Evolutionary conservation across 2,888 invertebrate species (phyloP), one percentile per base, ranked within the genome.

Genomic region (Galerucella nymphaeae): DNA sequence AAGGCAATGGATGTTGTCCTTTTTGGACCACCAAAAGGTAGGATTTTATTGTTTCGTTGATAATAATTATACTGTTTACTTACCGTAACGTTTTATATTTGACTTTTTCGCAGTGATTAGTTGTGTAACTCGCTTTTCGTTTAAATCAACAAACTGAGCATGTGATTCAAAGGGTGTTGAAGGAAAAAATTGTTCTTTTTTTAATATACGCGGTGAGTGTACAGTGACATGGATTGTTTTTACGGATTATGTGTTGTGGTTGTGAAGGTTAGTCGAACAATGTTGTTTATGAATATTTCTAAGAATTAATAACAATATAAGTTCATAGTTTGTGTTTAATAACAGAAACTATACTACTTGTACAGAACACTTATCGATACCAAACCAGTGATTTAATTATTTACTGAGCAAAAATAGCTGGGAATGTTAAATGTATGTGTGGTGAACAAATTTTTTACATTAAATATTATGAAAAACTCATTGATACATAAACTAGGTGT

Each of bases 1-100:
- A 99, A 99, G 87, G 99, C 99, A 16, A 98, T 98, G 95, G 99
- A 99, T 87, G 96, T 98, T 66, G 99, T 99, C 23, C 90, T 99
- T 45, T 99, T 99, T 87, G 99, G 99, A 63, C 96, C 97, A 74
- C 97, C 98, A 38, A 97, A 97, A 92, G 96, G 97, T 97, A 91
- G 85, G 85, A 30, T 30, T 30, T 30, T 30, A 30, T 30, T 30
- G 8, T 30, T 48, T 30, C 30, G 8, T 30, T 30, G 30, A 30
- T 30, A 30, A 8, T 30, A 8, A 8, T 30, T 5, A 23, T 3
- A 23, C 41, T 66, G 53, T 66, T 59, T 69, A 74, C 16, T 16
- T 53, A 53, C 68, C 71, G 66, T 72, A 20, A 72, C 66, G 66
- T 11, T 14, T 14, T 30, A 45, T 18, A 10, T 30, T 50, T 65